These are phyloP conservation scores for Erethizon dorsatum DNA, from an alignment of 2,797 vertebrate species.

Conservation along the genomic window DNA sequence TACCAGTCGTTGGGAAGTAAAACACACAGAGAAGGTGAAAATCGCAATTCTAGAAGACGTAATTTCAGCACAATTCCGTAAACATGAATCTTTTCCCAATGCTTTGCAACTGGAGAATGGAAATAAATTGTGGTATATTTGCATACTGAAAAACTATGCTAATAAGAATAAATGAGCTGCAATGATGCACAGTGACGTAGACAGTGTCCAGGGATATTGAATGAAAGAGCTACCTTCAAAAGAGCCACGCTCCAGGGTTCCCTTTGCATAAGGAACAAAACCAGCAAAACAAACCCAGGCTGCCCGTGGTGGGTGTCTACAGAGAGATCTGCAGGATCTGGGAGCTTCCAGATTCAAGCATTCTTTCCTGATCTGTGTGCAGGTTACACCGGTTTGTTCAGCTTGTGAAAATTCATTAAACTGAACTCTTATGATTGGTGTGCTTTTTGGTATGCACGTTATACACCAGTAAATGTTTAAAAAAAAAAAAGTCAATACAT, in stretches of 20 bases:
- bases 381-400: constrained; percentile 54
- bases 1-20: background rate
- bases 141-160: no score
- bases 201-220: rapidly evolving
- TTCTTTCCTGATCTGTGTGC: background rate
- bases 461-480: constrained; percentile 48
- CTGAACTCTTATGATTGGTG: background rate
- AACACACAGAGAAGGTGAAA: background rate
- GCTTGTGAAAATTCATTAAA: constrained; percentile 67
- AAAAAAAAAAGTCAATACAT: constrained; percentile 53
- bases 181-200: rapidly evolving
- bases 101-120: background rate
- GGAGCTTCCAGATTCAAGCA: constrained; percentile 54
- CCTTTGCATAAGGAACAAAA: background rate
- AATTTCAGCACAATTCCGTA: background rate
- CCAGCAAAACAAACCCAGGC: background rate
- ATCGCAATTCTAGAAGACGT: background rate
- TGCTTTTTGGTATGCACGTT: background rate
- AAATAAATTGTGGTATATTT: rapidly evolving
- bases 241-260: rapidly evolving
- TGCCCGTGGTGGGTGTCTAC: background rate
- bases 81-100: background rate
- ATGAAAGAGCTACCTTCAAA: background rate
- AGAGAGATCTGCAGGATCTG: background rate
- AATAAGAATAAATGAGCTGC: background rate